Base-by-base conservation (phyloP, 2,888 invertebrate species). In the Coremacera marginata region DNA sequence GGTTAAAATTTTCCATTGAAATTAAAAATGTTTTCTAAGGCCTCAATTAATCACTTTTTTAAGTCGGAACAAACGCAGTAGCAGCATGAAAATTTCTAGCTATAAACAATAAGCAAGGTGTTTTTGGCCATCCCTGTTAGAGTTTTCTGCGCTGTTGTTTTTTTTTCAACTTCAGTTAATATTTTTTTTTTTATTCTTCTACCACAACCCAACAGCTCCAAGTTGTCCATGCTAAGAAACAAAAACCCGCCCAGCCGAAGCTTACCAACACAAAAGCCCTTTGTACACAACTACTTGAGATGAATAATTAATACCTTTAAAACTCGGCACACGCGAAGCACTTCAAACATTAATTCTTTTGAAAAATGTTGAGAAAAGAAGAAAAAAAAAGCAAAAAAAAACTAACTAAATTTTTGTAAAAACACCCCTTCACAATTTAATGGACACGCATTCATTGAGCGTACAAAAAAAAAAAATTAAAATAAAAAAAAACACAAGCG, bases 261-360 rank as follows among this genome's bases (percentile, higher is more conserved):
- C 37, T 65, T 37, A 25, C 25, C 68, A 27, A 34, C 31, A 19
- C 57, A 55, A 57, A 22, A 57, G 57, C 60, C 37, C 25, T 37
- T 60, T 60, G 22, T 37, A 37, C 60, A 57, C 37, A 34, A 60
- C 51, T 71, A 55, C 63, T 73, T 65, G 49, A 73, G 63, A 73
- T 73, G 73, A 73, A 73, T 73, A 73, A 72, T 72, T 72, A 72
- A 73, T 73, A 51, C 63, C 31, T 34, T 31, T 62, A 55, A 73
- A 65, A 52, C 51, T 51, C 19, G 63, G 73, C 51, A 49, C 73
- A 73, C 73, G 73, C 63, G 73, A 63, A 62, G 62, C 62, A 73
- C 60, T 73, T 60, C 71, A 57, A 60, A 60, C 71, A 57, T 60
- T 60, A 71, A 57, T 57, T 62, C 62, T 44, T 31, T 51, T 62